Percentiles rank a stretch among this genome's conserved stretches.
Conservation (phyloP, 2,888 invertebrate species). For the Pteria penguin region DNA sequence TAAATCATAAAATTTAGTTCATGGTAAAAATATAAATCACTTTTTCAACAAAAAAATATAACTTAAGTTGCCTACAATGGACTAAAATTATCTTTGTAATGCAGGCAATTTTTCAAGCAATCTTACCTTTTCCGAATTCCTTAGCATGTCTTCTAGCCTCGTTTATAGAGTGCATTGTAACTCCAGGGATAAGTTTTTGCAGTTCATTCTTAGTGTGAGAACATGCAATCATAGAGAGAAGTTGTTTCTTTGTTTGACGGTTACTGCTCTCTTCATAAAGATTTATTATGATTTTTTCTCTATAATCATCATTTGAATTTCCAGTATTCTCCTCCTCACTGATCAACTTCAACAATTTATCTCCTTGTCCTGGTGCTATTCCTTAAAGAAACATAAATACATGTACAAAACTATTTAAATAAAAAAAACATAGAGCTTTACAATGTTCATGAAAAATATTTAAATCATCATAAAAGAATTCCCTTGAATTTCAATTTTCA, state of each 20-base stretch:
- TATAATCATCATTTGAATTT: not conserved
- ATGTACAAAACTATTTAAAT: no score
- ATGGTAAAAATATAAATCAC: no score
- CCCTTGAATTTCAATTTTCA: no score
- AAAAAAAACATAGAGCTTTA: no score
- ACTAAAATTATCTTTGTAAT: no score
- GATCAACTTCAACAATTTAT: not conserved
- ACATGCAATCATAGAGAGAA: not conserved
- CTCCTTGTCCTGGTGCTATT: not conserved
- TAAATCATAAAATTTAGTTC: no score
- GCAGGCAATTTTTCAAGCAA: no score
- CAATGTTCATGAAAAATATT: no score
- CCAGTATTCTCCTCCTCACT: not conserved
- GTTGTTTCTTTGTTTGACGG: not conserved
- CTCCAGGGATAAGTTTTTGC: not conserved
- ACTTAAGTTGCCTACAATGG: no score
- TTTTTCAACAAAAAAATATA: no score
- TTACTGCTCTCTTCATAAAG: not conserved
- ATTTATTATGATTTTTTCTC: not conserved
- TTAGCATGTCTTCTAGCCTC: not conserved
- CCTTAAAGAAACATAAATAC: no score
- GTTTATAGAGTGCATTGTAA: not conserved
- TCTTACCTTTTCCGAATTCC: not conserved
- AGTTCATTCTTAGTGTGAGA: not conserved
- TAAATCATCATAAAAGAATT: no score